Conservation (phyloP, 2,113 vertebrate genomes). For the Centropus bengalensis region DNA sequence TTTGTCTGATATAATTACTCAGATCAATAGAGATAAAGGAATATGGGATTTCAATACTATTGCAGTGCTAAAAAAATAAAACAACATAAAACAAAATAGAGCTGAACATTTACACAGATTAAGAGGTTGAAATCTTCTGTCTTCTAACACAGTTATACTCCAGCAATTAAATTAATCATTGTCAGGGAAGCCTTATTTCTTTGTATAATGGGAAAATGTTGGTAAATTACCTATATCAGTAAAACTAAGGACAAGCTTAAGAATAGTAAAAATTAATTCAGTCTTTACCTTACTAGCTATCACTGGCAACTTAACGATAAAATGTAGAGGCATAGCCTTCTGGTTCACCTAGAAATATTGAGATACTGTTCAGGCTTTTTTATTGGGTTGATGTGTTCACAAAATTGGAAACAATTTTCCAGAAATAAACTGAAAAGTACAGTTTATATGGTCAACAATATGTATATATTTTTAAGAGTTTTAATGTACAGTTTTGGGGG, state of each 20-base stretch:
- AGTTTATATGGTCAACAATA: not conserved
- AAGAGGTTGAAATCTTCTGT: not conserved
- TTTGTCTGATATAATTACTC: not conserved
- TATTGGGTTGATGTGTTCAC: not conserved
- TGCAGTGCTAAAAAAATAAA: not conserved
- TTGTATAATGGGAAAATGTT: not conserved
- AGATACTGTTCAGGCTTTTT: not conserved
- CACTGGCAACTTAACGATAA: not conserved
- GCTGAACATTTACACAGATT: not conserved
- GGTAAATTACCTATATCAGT: not conserved
- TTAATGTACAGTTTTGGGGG: not conserved
- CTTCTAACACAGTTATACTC: not conserved
- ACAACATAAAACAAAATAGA: not conserved
- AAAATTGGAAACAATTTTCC: not conserved
- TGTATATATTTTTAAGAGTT: not conserved
- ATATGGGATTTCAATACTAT: not conserved
- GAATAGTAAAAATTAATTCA: not conserved
- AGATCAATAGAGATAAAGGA: not conserved
- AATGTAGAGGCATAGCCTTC: not conserved
- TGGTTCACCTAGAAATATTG: not conserved
- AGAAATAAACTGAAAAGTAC: not conserved
- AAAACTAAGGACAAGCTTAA: not conserved
- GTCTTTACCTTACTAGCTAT: not conserved
- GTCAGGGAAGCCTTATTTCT: not conserved
- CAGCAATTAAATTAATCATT: not conserved